A percentile compares a stretch with the other conserved stretches of the same genome.
phyloP scores from a whole-genome alignment of 1,140 invertebrate species.

The Drosophila sucinea region DNA sequence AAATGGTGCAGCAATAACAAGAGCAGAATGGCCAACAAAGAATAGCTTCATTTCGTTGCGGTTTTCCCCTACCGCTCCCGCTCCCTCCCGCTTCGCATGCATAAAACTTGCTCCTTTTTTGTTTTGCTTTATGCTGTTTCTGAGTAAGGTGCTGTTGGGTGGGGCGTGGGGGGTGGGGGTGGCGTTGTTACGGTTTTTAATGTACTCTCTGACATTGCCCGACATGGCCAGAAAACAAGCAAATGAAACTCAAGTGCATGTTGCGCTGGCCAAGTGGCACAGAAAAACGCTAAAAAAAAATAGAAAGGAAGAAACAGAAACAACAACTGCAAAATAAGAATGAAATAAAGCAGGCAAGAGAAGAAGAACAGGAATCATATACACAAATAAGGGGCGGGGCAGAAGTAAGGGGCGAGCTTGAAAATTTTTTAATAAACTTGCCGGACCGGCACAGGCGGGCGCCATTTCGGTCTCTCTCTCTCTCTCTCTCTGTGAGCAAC shows the following conservation, averaged over 20 bases:
- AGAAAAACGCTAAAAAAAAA: constrained; percentile 40
- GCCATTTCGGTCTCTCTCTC: constrained; percentile 36
- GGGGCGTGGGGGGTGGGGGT: constrained; percentile 14
- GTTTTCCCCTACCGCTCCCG: constrained; percentile 57
- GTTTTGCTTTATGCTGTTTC: neutral
- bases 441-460: constrained; percentile 31
- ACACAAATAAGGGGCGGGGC: constrained; percentile 32
- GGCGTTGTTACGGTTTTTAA: constrained; percentile 66
- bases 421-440: constrained; percentile 77
- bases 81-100: constrained; percentile 56
- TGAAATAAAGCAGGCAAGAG: constrained; percentile 45
- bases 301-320: constrained; percentile 28
- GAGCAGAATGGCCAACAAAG: constrained; percentile 45
- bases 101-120: constrained; percentile 56
- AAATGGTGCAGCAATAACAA: constrained; percentile 50
- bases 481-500: constrained; percentile 35
- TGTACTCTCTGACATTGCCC: constrained; percentile 74
- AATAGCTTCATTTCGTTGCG: constrained; percentile 71
- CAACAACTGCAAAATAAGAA: constrained; percentile 33
- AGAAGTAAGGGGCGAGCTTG: constrained; percentile 38
- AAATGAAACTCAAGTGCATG: constrained; percentile 81
- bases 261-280: constrained; percentile 69
- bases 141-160: constrained; percentile 24
- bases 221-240: constrained; percentile 54
- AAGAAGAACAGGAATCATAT: constrained; percentile 55